Percentiles rank a stretch among this genome's conserved stretches.
Evolutionary conservation across 2,888 invertebrate species (phyloP).

Genomic region (Nomada ruficornis): DNA sequence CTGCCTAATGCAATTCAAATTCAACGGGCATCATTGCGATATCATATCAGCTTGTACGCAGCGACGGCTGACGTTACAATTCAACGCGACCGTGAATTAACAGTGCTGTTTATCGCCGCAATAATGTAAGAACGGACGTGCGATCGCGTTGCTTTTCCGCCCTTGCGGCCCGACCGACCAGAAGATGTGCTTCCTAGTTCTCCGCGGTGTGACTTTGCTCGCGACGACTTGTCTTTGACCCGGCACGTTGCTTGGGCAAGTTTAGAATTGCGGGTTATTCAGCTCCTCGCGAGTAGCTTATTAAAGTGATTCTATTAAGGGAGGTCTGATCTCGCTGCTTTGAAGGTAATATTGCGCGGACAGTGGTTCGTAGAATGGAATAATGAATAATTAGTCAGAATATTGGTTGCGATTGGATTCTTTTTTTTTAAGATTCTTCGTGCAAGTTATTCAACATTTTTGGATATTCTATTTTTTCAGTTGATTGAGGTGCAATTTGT

Average conservation of each 20-base stretch:
- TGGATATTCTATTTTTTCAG: too few species aligned
- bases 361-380: background rate
- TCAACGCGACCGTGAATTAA: constrained; percentile 54
- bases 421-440: too few species aligned
- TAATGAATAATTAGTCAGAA: too few species aligned
- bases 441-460: too few species aligned
- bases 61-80: constrained; percentile 25
- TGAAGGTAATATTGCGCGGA: background rate
- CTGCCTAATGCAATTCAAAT: constrained; percentile 62
- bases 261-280: background rate
- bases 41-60: constrained; percentile 49
- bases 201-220: constrained; percentile 39
- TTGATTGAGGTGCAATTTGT: too few species aligned
- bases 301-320: background rate
- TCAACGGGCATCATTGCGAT: constrained; percentile 62
- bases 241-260: constrained; percentile 10
- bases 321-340: background rate
- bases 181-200: constrained; percentile 47
- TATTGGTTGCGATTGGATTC: too few species aligned
- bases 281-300: background rate
- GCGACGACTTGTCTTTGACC: constrained; percentile 24
- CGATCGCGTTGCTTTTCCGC: constrained; percentile 46
- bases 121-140: constrained; percentile 50
- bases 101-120: constrained; percentile 56
- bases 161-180: background rate